Percentiles rank a stretch among this genome's conserved stretches.
Evolutionary conservation across 2,797 vertebrate species (phyloP).

Genomic region (Aldrovandia affinis): DNA sequence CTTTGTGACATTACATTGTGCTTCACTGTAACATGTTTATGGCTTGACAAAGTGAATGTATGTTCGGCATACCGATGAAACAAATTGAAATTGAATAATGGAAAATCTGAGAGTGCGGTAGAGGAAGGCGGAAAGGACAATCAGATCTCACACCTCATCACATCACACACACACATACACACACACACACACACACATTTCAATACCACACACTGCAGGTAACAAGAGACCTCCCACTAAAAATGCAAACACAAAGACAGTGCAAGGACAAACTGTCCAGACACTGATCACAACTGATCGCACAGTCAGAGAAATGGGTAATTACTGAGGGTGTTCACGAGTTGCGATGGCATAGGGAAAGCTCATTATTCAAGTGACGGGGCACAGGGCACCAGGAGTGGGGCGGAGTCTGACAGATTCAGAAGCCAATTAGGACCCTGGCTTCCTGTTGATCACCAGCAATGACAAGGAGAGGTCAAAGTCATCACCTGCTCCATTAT

Average conservation of each 20-base stretch:
- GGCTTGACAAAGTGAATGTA: not conserved
- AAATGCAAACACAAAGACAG: not conserved
- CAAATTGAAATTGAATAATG: not conserved
- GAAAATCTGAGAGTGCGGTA: no score
- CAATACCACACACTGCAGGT: not conserved
- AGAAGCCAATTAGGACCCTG: constrained; percentile 6
- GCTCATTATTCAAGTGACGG: not conserved
- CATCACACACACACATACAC: not conserved
- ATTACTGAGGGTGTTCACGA: not conserved
- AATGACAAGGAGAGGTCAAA: constrained; percentile 16
- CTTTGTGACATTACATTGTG: not conserved
- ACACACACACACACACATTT: not conserved
- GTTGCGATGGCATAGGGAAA: not conserved
- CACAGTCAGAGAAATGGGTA: not conserved
- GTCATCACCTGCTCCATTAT: not conserved
- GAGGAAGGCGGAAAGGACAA: not conserved
- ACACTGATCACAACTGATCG: not conserved
- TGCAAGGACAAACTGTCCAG: not conserved
- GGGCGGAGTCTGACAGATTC: constrained; percentile 9
- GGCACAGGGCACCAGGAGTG: not conserved
- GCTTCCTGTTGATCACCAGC: constrained; percentile 5
- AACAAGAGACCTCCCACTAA: not conserved
- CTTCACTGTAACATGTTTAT: not conserved
- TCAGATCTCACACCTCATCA: no score
- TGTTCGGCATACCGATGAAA: not conserved